Base-by-base conservation (phyloP, 2,888 invertebrate genomes). In the Callinectes sapidus region DNA sequence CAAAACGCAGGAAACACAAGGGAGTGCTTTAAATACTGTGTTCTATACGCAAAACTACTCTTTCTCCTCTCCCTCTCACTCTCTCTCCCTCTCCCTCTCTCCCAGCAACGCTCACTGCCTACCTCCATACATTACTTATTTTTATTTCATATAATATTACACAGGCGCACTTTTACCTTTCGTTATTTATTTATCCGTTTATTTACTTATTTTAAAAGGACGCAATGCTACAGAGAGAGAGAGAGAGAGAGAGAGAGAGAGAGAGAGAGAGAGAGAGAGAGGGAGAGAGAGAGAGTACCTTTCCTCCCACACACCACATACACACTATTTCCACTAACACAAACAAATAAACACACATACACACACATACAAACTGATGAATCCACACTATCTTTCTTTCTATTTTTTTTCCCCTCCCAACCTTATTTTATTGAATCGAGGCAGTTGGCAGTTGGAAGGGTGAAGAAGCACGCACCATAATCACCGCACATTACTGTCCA, bases 111-210 rank as follows among this genome's bases (percentile, higher is more conserved):
- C 71, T n/a, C 71, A 23, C 28, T 23, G 23, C 5, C 71, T 28
- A 8, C 10, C 23, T 71, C n/a, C 23, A n/a, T n/a, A n/a, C 28
- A 71, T 71, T n/a, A 71, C 28, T 71, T 28, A 10, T 18, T 71
- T 71, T 71, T 71, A n/a, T 71, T 71, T 71, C 71, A n/a, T 71
- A n/a, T 71, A 71, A 71, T n/a, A 71, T n/a, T n/a, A 71, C 23
- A 71, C 71, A 71, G 23, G 23, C 71, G 0, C 71, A 71, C 71
- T 71, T 71, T 71, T 71, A 71, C 71, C 10, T n/a, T n/a, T n/a
- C 23, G n/a, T n/a, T 71, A n/a, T 71, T 23, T 71, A 71, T 71
- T 23, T 71, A 71, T 71, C 23, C 71, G n/a, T 71, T 71, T 71
- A 71, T 18, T 71, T n/a, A 71, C 23, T n/a, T 71, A 71, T 71